Evolutionary conservation across 2,888 invertebrate species (phyloP).

Genomic region (Drosophila prostipennis): DNA sequence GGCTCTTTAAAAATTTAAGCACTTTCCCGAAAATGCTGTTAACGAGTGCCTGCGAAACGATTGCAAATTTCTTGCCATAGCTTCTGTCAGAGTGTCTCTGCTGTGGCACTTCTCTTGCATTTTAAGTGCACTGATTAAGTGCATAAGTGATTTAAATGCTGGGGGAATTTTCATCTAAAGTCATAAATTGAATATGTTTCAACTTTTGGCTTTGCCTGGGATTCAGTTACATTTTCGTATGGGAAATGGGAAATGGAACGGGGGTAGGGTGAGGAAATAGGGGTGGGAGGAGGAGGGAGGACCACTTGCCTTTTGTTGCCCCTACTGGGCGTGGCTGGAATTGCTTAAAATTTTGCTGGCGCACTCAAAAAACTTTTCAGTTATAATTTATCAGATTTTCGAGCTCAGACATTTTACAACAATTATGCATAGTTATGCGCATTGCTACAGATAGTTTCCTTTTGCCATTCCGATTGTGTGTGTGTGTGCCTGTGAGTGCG

Average conservation of each 20-base stretch:
- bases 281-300: too few species aligned
- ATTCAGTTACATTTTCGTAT: conserved; percentile 24
- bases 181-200: conserved; percentile 68
- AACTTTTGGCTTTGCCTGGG: conserved; percentile 57
- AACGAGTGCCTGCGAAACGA: conserved; percentile 26
- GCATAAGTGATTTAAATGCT: conserved; percentile 66
- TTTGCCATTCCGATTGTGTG: conserved; percentile 16
- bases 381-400: conserved; percentile 71
- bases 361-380: conserved; percentile 47
- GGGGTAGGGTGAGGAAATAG: too few species aligned
- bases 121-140: conserved; percentile 70
- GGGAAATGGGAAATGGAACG: not conserved
- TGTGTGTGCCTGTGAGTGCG: conserved; percentile 19
- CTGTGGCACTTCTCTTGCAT: conserved; percentile 55
- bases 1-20: not conserved
- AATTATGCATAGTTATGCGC: conserved; percentile 61
- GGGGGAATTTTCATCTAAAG: conserved; percentile 46
- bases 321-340: conserved; percentile 32
- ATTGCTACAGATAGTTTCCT: conserved; percentile 48
- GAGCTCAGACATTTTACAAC: conserved; percentile 65
- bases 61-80: conserved; percentile 29
- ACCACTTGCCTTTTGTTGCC: conserved; percentile 12
- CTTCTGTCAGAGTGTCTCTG: conserved; percentile 37
- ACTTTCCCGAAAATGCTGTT: not conserved
- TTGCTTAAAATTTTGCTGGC: conserved; percentile 51